Percentiles rank a stretch among this genome's conserved stretches.
Evolutionary conservation across 2,797 vertebrate species (phyloP).

Genomic region (Diplodus sargus): DNA sequence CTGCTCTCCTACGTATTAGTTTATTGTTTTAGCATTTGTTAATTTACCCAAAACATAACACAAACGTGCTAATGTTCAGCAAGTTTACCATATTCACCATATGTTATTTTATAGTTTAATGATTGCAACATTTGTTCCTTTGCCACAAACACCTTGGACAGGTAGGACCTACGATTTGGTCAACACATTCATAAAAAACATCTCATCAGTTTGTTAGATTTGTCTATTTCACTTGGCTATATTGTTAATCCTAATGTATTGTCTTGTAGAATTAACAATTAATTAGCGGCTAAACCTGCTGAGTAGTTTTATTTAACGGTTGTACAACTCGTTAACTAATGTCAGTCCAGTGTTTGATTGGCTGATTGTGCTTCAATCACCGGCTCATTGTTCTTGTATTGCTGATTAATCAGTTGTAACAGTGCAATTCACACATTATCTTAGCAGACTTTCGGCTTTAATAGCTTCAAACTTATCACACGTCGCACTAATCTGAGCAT

Average conservation of each 20-base stretch:
- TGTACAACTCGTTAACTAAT: background rate
- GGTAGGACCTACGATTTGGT: too few species aligned
- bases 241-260: too few species aligned
- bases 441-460: constrained; percentile 14
- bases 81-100: too few species aligned
- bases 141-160: background rate
- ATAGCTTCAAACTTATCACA: constrained; percentile 3
- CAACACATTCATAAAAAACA: background rate
- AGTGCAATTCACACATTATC: constrained; percentile 56
- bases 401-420: constrained; percentile 23
- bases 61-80: too few species aligned
- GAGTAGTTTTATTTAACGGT: background rate
- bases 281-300: background rate
- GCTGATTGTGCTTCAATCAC: constrained; percentile 37
- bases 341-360: constrained; percentile 18
- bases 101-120: too few species aligned
- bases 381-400: constrained; percentile 9
- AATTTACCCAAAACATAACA: too few species aligned
- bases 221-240: background rate
- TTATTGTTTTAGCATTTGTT: too few species aligned
- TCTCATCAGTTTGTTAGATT: background rate
- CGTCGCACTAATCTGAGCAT: constrained; percentile 23
- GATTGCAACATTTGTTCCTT: too few species aligned
- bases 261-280: background rate
- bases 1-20: too few species aligned